These are phyloP conservation scores for Amazonetta brasiliensis DNA, from an alignment of 2,797 vertebrate species.

Conservation along the genomic window DNA sequence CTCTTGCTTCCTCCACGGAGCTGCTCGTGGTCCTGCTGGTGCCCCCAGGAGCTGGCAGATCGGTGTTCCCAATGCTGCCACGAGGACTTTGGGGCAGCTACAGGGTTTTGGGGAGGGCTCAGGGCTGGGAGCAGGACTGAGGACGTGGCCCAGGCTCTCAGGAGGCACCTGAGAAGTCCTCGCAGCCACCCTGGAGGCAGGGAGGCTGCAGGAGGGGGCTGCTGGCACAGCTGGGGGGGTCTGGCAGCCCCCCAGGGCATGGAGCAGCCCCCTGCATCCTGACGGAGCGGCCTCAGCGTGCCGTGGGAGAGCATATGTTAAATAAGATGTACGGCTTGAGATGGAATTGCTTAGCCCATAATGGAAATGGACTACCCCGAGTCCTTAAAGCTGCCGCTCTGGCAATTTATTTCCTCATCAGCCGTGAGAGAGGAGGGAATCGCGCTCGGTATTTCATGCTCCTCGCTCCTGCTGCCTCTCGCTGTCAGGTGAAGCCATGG, in stretches of 20 bases:
- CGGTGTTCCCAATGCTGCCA: background rate
- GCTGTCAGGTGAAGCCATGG: background rate
- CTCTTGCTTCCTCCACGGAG: background rate
- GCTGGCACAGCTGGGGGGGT: background rate
- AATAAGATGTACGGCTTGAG: background rate
- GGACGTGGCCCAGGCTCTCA: rapidly evolving
- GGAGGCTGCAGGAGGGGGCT: background rate
- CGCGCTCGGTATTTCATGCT: background rate
- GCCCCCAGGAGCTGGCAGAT: background rate
- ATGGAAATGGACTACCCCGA: background rate
- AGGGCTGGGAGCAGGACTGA: rapidly evolving
- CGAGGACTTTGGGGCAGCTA: background rate
- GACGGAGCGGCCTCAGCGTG: background rate
- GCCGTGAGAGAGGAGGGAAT: background rate
- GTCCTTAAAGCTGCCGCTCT: background rate
- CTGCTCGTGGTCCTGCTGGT: background rate
- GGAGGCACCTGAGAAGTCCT: background rate
- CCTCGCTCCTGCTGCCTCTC: background rate
- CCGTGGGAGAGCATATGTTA: background rate
- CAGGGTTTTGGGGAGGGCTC: rapidly evolving
- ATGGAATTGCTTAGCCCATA: background rate
- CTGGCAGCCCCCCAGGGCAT: background rate
- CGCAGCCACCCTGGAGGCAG: too few relatives aligned
- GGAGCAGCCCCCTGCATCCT: background rate
- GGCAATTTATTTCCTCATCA: background rate